phyloP scores from a whole-genome alignment of 2,113 vertebrate species.

The Vimba vimba region DNA sequence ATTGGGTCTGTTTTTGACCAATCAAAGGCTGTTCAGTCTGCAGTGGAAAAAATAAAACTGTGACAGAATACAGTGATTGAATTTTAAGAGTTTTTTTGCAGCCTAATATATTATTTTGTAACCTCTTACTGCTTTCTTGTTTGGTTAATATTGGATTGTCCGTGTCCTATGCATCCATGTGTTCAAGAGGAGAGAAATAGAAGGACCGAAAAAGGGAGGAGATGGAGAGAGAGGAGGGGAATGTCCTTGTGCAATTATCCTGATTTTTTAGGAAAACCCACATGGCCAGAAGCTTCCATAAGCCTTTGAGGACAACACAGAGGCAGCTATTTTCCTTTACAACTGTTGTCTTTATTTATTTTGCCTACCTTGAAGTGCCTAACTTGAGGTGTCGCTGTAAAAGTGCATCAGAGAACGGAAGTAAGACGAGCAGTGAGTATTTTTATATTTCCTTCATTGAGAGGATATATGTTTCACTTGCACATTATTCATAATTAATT shows the following conservation, averaged over 20 bases:
- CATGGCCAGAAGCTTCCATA: slow-evolving; percentile 47
- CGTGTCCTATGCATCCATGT: not conserved
- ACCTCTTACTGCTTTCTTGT: not conserved
- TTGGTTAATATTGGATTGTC: not conserved
- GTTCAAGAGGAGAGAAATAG: not conserved
- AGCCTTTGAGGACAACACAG: slow-evolving; percentile 51
- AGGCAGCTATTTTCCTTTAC: slow-evolving; percentile 43
- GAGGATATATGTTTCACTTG: not conserved
- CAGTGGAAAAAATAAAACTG: not conserved
- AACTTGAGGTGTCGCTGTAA: not conserved
- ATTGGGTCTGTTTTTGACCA: not conserved
- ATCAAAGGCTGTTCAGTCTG: not conserved
- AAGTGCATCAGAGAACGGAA: slow-evolving; percentile 4
- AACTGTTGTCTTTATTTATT: not conserved
- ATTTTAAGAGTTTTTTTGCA: not conserved
- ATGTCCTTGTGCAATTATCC: slow-evolving; percentile 57
- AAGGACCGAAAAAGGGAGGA: slow-evolving; percentile 32
- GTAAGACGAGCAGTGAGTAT: slow-evolving; percentile 42
- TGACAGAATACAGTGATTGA: not conserved
- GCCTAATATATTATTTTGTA: not conserved
- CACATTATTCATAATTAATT: not conserved
- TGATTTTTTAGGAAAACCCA: slow-evolving; percentile 44
- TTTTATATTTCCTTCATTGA: not conserved
- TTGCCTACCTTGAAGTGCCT: not conserved
- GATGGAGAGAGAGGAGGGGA: slow-evolving; percentile 62